Conservation (phyloP, 2,888 invertebrate genomes). For the Oscheius myriophilus region DNA sequence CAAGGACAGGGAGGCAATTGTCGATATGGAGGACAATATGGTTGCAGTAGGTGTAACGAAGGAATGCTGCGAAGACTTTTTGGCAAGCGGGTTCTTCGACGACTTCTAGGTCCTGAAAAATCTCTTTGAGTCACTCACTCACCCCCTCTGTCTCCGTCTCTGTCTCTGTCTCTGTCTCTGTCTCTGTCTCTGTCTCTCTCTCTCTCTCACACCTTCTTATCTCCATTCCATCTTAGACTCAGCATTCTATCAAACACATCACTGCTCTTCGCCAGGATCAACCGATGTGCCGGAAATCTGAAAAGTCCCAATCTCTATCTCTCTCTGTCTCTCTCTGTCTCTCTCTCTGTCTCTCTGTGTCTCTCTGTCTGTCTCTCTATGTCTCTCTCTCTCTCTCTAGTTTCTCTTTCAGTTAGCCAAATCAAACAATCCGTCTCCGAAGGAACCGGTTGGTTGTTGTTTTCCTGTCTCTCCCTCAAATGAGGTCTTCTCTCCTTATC, state of each 20-base stretch:
- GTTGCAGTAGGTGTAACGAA: conserved; percentile 72
- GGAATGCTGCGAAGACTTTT: conserved; percentile 72
- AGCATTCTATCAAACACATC: conserved; percentile 74
- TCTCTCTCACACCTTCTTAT: conserved; percentile 49
- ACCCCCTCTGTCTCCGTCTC: too few relatives aligned
- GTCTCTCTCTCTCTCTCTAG: too few relatives aligned
- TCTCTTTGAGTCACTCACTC: too few relatives aligned
- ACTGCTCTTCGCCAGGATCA: conserved; percentile 72
- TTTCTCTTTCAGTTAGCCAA: too few relatives aligned
- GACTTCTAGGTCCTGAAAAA: conserved; percentile 67
- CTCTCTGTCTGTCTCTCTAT: too few relatives aligned
- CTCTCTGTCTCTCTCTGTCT: too few relatives aligned
- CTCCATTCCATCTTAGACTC: conserved; percentile 71
- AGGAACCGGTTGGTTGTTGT: not conserved
- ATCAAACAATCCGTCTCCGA: not conserved
- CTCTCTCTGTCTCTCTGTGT: too few relatives aligned
- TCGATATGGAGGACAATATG: conserved; percentile 72
- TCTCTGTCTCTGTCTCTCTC: not conserved
- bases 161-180: not conserved
- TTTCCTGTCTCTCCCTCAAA: too few relatives aligned
- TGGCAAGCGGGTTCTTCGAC: conserved; percentile 71
- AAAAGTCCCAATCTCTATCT: too few relatives aligned
- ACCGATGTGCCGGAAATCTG: conserved; percentile 72
- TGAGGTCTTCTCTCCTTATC: too few relatives aligned
- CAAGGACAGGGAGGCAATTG: conserved; percentile 72